Base-by-base conservation (phyloP, 2,113 vertebrate genomes). In the Serinus canaria region DNA sequence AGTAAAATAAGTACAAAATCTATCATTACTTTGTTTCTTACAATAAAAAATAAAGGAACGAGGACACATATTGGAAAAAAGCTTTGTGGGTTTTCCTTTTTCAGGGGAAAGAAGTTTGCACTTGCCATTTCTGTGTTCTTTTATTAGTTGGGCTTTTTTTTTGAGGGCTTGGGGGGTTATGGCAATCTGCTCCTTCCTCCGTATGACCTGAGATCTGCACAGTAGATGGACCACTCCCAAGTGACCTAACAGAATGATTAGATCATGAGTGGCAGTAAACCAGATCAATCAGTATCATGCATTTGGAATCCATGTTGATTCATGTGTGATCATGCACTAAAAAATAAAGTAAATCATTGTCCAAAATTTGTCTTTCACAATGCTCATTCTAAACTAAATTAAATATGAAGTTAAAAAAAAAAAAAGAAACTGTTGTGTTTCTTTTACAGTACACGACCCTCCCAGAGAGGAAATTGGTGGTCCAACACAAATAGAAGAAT, bases 391-490 rank as follows among this genome's bases (percentile, higher is more conserved):
- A 37, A 80, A 64, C 27, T 50, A 20, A 73, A 49, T 31, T 35
- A 33, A 50, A 43, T 43, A 13, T 6, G 5, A 66, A 37, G 5
- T 35, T 15, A 10, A 64, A 79, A 52, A 37, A 52, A 37, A 52
- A 19, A 43, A 30, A 39, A 39, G 5, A 15, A 80, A n/a, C 4
- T 39, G 17, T 16, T 70, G 6, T 66, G 4, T 20, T 9, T 7
- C 9, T 8, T 9, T 7, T 56, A 9, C 2, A 63, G 12, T 58
- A 49, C 5, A 44, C 4, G 13, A 25, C 6, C 43, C 49, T 11
- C 11, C 44, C 0, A 0, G 22, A 41, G 7, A 43, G 3, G 31
- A 4, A 74, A 46, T 9, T 16, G 1, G 9, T 27, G 5, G 3
- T 35, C 39, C 64, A 69, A 78, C 30, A 72, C 30, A 72, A 63